Evolutionary conservation across 2,113 vertebrate genomes (phyloP), one percentile per base, ranked within the genome.

Genomic region (Crotalus horridus): DNA sequence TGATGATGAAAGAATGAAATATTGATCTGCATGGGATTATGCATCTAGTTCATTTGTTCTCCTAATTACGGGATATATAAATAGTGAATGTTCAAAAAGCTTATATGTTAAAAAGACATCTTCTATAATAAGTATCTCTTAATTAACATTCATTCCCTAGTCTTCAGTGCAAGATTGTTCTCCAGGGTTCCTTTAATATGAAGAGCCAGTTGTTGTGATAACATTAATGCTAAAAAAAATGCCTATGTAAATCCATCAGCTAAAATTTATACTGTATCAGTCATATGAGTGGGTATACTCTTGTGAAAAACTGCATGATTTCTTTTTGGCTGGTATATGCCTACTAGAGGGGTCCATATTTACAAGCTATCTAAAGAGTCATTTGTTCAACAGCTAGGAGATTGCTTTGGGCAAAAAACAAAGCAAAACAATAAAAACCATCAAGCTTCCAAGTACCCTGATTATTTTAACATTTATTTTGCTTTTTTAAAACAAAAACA

Each of bases 221-320:
- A 53, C 21, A 95, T 97, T 81, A 96, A 93, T 87, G 91, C 93
- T 94, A 95, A 94, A 93, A 93, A 94, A 90, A 96, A 96, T 69
- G 95, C 58, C 95, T 97, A 91, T 94, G 90, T 94, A 96, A 96
- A 95, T 91, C 93, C 93, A 94, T 97, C 95, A 96, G 92, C 93
- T 94, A 61, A 61, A 96, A 96, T 94, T 96, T 95, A 95, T 97
- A 43, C 85, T 93, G 85, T 95, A 86, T 93, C 95, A 58, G 87
- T 94, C 88, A 54, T 91, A 93, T 95, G 94, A 95, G 95, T 96
- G 95, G 93, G 90, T 93, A 88, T 93, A 53, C 96, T 96, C 94
- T 59, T 9, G 81, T 94, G 94, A 97, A 39, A 15, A 89, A 87
- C 87, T 96, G 90, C 93, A 88, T 81, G 55, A 39, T 91, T 95